phyloP scores from a whole-genome alignment of 2,113 vertebrate genomes.

The Chaenocephalus aceratus region DNA sequence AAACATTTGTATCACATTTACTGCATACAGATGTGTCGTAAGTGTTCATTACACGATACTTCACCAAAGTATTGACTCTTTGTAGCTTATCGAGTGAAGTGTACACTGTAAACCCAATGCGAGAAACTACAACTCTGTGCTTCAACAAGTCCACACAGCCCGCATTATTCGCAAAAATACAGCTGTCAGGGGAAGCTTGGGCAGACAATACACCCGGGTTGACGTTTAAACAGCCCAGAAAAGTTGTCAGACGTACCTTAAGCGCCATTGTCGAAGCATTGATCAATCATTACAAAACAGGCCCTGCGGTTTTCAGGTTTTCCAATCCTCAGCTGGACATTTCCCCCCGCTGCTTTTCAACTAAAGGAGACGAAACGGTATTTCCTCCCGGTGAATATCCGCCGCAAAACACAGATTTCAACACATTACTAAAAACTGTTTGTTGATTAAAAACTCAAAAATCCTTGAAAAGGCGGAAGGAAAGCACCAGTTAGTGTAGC shows the following conservation, averaged over 20 bases:
- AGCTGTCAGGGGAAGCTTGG: neutral
- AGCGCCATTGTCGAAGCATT: slow-evolving; percentile 80
- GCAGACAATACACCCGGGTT: neutral
- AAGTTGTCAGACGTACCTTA: slow-evolving; percentile 73
- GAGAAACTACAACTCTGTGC: slow-evolving; percentile 35
- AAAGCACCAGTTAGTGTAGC: neutral
- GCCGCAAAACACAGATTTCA: slow-evolving; percentile 25
- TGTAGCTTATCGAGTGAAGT: slow-evolving; percentile 4
- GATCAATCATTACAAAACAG: slow-evolving; percentile 80
- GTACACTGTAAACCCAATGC: slow-evolving; percentile 9
- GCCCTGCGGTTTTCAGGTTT: slow-evolving; percentile 61
- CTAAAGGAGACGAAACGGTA: slow-evolving; percentile 53
- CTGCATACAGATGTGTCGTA: neutral
- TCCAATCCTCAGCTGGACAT: slow-evolving; percentile 81
- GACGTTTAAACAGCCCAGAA: neutral
- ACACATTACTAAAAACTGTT: slow-evolving; percentile 54
- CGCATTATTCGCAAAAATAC: neutral
- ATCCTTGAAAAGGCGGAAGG: neutral
- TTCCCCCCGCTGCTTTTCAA: slow-evolving; percentile 56
- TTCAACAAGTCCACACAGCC: neutral
- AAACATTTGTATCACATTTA: slow-evolving; percentile 11
- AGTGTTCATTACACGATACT: too few species aligned
- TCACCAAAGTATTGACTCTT: neutral
- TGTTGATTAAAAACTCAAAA: slow-evolving; percentile 48
- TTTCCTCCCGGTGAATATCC: slow-evolving; percentile 22